Evolutionary conservation across 2,888 invertebrate genomes (phyloP), one percentile per base, ranked within the genome.

Genomic region (Ceraclea dissimilis): DNA sequence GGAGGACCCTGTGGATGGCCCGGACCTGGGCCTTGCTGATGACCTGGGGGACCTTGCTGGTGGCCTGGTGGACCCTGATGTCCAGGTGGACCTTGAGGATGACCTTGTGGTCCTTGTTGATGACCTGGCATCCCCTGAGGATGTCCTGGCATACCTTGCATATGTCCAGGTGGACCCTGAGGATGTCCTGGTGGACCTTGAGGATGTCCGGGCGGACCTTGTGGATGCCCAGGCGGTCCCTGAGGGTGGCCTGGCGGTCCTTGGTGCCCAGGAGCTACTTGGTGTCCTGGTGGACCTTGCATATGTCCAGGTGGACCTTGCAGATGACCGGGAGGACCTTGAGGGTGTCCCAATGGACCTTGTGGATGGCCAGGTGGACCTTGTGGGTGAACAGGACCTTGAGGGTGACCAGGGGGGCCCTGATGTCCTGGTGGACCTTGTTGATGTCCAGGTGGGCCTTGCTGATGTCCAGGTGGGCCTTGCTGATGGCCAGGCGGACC

Each of bases 151-250:
- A 70, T 68, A 16, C 77, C 78, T 69, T 80, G 71, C 13, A 71
- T 72, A 61, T 76, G 58, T 26, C 55, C 75, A 2, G 74, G 11
- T 65, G 65, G 59, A 4, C 63, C 72, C 58, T 71, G 71, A 6
- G 71, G 72, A 61, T 76, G 59, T 17, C 53, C 75, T 2, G 73
- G 72, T 1, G 71, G 68, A 16, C 77, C 78, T 69, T 80, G 71
- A 13, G 71, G 72, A 61, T 76, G 58, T 19, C 55, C 75, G 2
- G 74, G 13, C 64, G 65, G 59, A 2, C 63, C 71, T 57, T 71
- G 71, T 26, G 26, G 31, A 16, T 54, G 58, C 2, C 48, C 49
- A 8, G 61, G 59, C 64, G 65, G 60, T 2, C 63, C 72, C 59
- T 71, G 71, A 13, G 75, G 19, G 16, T 52, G 55, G 1, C 48